Conservation (phyloP, 2,888 invertebrate genomes). For the Caenorhabditis sinica region DNA sequence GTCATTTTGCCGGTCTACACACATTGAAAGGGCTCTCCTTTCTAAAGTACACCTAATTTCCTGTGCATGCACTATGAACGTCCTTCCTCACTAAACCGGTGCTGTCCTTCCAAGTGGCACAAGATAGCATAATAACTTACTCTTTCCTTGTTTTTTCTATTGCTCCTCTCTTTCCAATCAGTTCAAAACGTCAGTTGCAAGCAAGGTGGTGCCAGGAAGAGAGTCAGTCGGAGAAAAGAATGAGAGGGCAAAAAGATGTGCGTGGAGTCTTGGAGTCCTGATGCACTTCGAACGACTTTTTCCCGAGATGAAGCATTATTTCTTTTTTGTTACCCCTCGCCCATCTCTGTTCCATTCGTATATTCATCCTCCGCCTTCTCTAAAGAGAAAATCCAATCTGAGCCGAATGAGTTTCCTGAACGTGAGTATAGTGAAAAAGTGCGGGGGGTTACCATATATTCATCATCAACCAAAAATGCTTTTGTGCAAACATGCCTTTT, state of each 20-base stretch:
- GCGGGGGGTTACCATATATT: too few relatives aligned
- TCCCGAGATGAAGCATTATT: not conserved
- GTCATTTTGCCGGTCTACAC: conserved; percentile 32
- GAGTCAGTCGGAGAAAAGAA: conserved; percentile 37
- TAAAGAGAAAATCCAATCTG: too few relatives aligned
- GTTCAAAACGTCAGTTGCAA: conserved; percentile 55
- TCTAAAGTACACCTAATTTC: conserved; percentile 60
- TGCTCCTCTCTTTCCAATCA: conserved; percentile 14
- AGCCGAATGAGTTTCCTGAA: too few relatives aligned
- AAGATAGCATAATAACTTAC: not conserved
- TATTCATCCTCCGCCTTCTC: conserved; percentile 3
- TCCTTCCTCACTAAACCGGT: conserved; percentile 19
- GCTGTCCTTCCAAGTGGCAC: conserved; percentile 25
- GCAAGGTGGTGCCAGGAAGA: conserved; percentile 28
- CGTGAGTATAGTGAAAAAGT: too few relatives aligned
- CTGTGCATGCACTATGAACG: conserved; percentile 35
- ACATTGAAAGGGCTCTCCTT: not conserved
- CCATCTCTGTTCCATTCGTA: conserved; percentile 18
- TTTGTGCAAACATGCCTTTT: too few relatives aligned
- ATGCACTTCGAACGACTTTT: conserved; percentile 41
- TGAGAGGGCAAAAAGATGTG: conserved; percentile 18
- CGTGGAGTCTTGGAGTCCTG: conserved; percentile 35
- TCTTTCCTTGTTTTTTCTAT: not conserved
- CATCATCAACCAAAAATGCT: too few relatives aligned
- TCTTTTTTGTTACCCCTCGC: conserved; percentile 1